Evolutionary conservation across 2,888 invertebrate genomes (phyloP), one percentile per base, ranked within the genome.

Genomic region (Parapristionchus giblindavisi): DNA sequence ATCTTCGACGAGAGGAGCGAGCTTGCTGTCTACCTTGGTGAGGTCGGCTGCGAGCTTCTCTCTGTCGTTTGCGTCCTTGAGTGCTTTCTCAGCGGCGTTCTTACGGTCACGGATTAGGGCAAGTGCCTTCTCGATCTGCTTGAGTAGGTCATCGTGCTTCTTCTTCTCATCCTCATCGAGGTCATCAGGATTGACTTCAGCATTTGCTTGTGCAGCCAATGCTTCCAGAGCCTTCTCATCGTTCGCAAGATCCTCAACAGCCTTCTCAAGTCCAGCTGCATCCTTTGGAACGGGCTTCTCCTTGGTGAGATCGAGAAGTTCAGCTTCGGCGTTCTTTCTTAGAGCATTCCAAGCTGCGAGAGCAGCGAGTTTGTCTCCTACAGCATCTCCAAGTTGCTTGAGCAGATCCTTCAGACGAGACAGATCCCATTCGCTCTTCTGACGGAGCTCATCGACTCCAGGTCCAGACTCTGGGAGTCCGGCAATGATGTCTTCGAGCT

Each of bases 311-410:
- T 68, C 68, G 21, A 77, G 52, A 75, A 76, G 78, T 54, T 78
- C 68, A 38, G 78, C 78, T 76, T 81, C 81, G 54, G 79, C 78
- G 29, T 80, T 78, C 72, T 79, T 80, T 61, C 81, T 78, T 70
- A 79, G 77, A 11, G 80, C 78, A 40, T 78, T 79, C 78, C 80
- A 80, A 29, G 80, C 77, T 38, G 80, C 82, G 71, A 80, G 79
- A 68, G 82, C 80, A 52, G 80, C 80, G 38, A 80, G 66, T 63
- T 80, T 80, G 76, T 82, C 80, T 40, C 80, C 82, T 72, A 82
- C 78, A 34, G 78, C 78, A 56, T 75, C 76, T 58, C 78, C 78
- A 36, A 82, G 77, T 61, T 77, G 71, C 68, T 76, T 78, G 68
- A 81, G 74, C 36, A 79, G 75, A 63, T 80, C 80, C 71, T 82